Conservation (phyloP, 2,797 vertebrate species). For the Thunnus albacares region DNA sequence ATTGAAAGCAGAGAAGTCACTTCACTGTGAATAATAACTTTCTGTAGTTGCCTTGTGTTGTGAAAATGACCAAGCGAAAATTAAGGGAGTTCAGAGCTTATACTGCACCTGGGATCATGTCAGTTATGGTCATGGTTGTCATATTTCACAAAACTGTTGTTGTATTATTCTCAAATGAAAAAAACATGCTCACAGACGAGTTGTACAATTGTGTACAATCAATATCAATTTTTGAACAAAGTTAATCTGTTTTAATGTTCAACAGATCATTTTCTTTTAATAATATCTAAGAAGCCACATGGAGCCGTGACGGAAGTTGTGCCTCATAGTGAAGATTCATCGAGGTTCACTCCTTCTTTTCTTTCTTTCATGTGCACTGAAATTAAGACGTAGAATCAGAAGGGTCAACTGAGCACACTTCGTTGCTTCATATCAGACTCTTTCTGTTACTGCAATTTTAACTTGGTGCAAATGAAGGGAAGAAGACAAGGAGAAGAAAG, state of each 20-base stretch:
- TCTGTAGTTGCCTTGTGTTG: constrained; percentile 53
- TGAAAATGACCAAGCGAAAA: constrained; percentile 71
- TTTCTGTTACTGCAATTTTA: constrained; percentile 28
- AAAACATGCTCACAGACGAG: constrained; percentile 86
- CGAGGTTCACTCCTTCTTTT: constrained; percentile 35
- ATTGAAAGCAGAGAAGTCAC: constrained; percentile 80
- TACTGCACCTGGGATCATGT: constrained; percentile 65
- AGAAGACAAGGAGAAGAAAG: constrained; percentile 57
- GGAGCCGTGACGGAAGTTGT: constrained; percentile 61
- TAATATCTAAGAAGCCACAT: constrained; percentile 51
- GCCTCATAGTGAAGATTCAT: constrained; percentile 50
- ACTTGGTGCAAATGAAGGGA: constrained; percentile 66
- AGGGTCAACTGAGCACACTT: constrained; percentile 2
- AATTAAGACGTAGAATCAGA: constrained; percentile 25
- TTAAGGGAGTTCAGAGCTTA: constrained; percentile 62
- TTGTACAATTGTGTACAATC: constrained; percentile 83
- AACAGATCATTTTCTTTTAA: constrained; percentile 60
- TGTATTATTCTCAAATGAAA: constrained; percentile 78
- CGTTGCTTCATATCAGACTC: not conserved
- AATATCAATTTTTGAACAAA: constrained; percentile 78
- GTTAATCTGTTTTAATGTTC: constrained; percentile 55
- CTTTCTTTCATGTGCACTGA: constrained; percentile 70
- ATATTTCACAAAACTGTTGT: constrained; percentile 77
- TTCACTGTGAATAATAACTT: constrained; percentile 63
- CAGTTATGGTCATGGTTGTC: constrained; percentile 56